Base-by-base conservation (phyloP, 1,140 invertebrate genomes). In the Achroia grisella region DNA sequence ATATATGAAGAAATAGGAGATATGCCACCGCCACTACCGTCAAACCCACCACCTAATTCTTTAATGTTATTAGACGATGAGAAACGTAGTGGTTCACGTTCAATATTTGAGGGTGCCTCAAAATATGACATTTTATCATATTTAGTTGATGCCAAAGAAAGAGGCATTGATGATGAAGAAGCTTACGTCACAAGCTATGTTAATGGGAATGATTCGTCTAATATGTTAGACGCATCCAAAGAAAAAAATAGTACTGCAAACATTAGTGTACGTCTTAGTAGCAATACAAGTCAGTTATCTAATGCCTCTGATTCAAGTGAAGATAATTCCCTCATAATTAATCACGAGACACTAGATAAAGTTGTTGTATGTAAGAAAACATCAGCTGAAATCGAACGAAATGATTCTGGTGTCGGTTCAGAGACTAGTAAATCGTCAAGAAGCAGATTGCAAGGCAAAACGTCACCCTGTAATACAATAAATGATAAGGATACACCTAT, bases 381-480 rank as follows among this genome's bases (percentile, higher is more conserved):
- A 33, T 86, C 86, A 8, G 87, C 88, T 8, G 90, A 91, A 71
- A 92, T 97, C 40, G 95, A 97, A 84, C 88, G 96, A 49, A 97
- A 96, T 59, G 96, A 98, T 77, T 97, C 95, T 9, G 96, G 96
- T 1, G 95, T 97, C 0, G 96, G 96, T 28, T 96, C 94, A 1
- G 96, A 97, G 79, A 97, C 95, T 2, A 95, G 94, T 71, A 94
- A 95, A 72, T 92, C 92, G n/a, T 93, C 92, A 39, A 88, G 93
- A 60, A 93, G 91, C 67, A 88, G 90, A 72, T 90, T 91, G 68
- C 90, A 92, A 66, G 84, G 87, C 28, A 80, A 86, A 68, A 87
- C 72, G 33, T 80, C 82, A 34, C 77, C 83, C 6, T 70, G 73
- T 12, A 72, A 62, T 64, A 74, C 60, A n/a, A 60, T 86, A 15